Evolutionary conservation across 2,113 vertebrate genomes (phyloP).

Genomic region (Pterocles burchelli): DNA sequence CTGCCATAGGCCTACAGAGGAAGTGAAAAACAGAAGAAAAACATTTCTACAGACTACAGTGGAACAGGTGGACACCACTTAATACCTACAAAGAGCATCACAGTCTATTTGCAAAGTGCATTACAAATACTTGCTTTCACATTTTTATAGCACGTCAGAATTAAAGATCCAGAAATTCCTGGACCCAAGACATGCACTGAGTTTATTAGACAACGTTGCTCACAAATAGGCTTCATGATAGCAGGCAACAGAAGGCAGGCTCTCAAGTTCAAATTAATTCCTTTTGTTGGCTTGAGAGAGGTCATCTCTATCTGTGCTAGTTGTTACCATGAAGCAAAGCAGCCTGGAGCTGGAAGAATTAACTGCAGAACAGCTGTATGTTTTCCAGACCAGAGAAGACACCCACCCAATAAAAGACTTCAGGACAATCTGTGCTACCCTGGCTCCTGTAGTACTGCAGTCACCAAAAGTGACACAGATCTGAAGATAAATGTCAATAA

Average conservation of each 20-base stretch:
- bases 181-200: background rate
- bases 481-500: background rate
- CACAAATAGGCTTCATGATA: background rate
- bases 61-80: background rate
- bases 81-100: background rate
- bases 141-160: background rate
- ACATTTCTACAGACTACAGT: background rate
- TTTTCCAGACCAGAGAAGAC: background rate
- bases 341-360: background rate
- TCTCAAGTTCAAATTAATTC: background rate
- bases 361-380: background rate
- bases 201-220: background rate
- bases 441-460: background rate
- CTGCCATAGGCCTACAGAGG: constrained; percentile 90
- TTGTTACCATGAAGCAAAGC: background rate
- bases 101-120: background rate
- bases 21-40: background rate
- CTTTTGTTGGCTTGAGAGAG: background rate
- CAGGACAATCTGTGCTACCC: background rate
- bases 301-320: background rate
- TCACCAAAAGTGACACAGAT: background rate
- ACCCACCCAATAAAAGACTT: background rate
- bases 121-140: background rate
- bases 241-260: background rate
- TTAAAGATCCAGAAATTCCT: background rate